These are phyloP conservation scores for Papilio dardanus DNA, from an alignment of 1,140 invertebrate genomes.

Conservation along the genomic window DNA sequence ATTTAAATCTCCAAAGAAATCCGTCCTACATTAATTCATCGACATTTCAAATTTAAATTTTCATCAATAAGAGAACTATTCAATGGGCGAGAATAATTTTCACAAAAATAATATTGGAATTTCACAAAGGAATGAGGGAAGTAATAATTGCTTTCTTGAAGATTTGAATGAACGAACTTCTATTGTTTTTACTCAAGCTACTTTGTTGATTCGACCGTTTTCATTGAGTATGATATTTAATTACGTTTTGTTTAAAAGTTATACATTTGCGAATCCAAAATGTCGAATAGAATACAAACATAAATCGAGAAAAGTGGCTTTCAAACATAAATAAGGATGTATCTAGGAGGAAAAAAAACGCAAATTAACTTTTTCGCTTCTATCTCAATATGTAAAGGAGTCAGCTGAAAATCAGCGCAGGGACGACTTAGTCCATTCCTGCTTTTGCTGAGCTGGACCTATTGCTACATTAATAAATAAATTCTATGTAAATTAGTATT, in stretches of 20 bases:
- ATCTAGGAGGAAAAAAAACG: no score
- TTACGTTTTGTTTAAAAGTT: neutral
- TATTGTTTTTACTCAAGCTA: slow-evolving; percentile 4
- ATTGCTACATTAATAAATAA: no score
- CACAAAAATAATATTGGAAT: neutral
- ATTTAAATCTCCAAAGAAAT: neutral
- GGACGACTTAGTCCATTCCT: no score
- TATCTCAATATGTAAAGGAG: no score
- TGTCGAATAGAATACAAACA: no score
- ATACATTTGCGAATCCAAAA: no score
- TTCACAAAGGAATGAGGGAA: slow-evolving; percentile 9
- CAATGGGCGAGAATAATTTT: slow-evolving; percentile 22
- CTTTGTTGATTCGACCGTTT: neutral
- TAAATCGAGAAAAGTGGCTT: no score
- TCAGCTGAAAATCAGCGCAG: no score
- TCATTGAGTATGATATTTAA: neutral
- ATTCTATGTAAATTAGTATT: no score
- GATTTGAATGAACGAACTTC: slow-evolving; percentile 22
- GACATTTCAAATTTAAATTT: slow-evolving; percentile 24
- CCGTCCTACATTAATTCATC: slow-evolving; percentile 7
- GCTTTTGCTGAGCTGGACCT: no score
- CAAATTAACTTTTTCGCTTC: no score
- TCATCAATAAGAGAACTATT: slow-evolving; percentile 26
- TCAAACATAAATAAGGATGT: no score
- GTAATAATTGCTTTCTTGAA: slow-evolving; percentile 26